Base-by-base conservation (phyloP, 2,888 invertebrate species). In the Biston betularia region DNA sequence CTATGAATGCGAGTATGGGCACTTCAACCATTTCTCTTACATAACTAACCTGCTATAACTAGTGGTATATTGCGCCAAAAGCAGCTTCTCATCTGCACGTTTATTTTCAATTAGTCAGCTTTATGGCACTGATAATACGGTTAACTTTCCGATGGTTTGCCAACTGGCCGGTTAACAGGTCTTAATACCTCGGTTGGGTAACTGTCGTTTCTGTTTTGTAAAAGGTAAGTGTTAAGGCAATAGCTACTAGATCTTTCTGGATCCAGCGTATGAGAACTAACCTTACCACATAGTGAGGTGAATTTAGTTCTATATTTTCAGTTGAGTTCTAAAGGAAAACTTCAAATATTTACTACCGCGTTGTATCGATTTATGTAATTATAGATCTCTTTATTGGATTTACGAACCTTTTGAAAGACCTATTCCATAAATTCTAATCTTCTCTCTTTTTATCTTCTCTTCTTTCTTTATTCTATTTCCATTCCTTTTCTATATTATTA, bases 61-160 rank as follows among this genome's bases (percentile, higher is more conserved):
- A 24, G 52, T 65, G 60, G 52, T 40, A 56, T 63, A 61, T 63
- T 68, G 64, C 68, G 63, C 63, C 59, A 64, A 67, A 60, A 50
- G 50, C 60, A 34, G 24, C 59, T 50, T 55, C 54, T 33, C 65
- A 65, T 57, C 57, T 34, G 52, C 34, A 34, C 46, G 33, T 46
- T 50, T 15, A 33, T 14, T 14, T n/a, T 48, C n/a, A 60, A 49
- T 65, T 55, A 33, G 24, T 45, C 50, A 61, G 45, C 49, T 45
- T 57, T 61, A 57, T 61, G 3, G 6, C 8, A 8, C 34, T 34
- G 12, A 65, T 45, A 46, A 59, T 65, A 61, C 14, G 61, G 65
- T 53, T n/a, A 46, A 52, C 38, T 65, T 57, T 65, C 56, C 61
- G 46, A 56, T 35, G 56, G 38, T 65, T 56, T 24, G 45, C 38